Percentiles rank a stretch among this genome's conserved stretches.
These are phyloP conservation scores for Rhingia campestris DNA, from an alignment of 2,888 invertebrate species.

Conservation along the genomic window DNA sequence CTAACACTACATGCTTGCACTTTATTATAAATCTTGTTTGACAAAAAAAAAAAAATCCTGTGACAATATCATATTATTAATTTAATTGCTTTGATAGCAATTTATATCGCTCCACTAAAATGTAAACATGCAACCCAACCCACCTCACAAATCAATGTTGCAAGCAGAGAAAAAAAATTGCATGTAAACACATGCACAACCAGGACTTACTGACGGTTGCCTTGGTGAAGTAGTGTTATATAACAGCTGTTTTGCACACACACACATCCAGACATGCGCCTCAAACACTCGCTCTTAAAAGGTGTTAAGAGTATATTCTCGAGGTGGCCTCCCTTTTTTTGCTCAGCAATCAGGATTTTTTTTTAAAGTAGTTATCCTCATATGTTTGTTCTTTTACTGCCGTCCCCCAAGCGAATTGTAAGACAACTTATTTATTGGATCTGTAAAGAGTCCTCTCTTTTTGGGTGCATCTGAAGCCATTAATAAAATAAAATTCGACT, in stretches of 20 bases:
- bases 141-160: conserved; percentile 20
- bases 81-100: conserved; percentile 7
- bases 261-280: conserved; percentile 17
- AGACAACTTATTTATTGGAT: conserved; percentile 49
- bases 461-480: conserved; percentile 27
- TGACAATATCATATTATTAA: conserved; percentile 8
- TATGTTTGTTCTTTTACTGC: conserved; percentile 18
- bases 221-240: conserved; percentile 57
- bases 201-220: conserved; percentile 41
- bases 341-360: conserved; percentile 8
- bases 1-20: conserved; percentile 2
- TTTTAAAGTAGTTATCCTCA: conserved; percentile 1
- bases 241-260: conserved; percentile 63
- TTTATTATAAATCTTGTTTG: conserved; percentile 2
- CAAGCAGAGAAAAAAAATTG: conserved; percentile 15
- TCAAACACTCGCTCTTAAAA: conserved; percentile 6
- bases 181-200: conserved; percentile 9
- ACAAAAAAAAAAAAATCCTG: background rate
- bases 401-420: conserved; percentile 1
- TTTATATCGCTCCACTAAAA: background rate
- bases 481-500: conserved; percentile 33
- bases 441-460: conserved; percentile 13
- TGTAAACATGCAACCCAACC: conserved; percentile 14
- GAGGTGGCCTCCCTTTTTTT: background rate
- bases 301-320: background rate